A percentile compares a stretch with the other conserved stretches of the same genome.
These are phyloP conservation scores for Acipenser transmontanus DNA, from an alignment of 2,797 vertebrate genomes.

Conservation along the genomic window DNA sequence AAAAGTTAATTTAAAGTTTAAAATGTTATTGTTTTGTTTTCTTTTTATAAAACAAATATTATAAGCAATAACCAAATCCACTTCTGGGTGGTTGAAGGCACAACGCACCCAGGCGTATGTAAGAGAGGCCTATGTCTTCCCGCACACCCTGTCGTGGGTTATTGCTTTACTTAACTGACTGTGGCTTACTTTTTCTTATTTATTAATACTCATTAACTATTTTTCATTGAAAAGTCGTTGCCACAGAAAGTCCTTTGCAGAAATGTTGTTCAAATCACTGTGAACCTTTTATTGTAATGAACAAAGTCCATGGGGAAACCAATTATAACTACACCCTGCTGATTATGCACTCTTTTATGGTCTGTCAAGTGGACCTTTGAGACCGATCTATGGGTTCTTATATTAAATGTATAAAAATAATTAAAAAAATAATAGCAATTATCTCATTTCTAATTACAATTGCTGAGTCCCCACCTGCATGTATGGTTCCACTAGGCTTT, in stretches of 20 bases:
- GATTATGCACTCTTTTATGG: conserved; percentile 54
- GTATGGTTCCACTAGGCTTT: conserved; percentile 8
- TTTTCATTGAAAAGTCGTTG: too few relatives aligned
- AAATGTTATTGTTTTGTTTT: too few relatives aligned
- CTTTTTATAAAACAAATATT: too few relatives aligned
- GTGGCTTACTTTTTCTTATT: too few relatives aligned
- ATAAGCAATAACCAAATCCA: too few relatives aligned
- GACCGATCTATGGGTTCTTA: conserved; percentile 47
- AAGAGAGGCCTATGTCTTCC: too few relatives aligned
- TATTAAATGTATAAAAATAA: conserved; percentile 40
- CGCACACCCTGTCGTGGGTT: too few relatives aligned
- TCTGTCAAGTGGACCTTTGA: conserved; percentile 44
- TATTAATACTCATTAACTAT: too few relatives aligned
- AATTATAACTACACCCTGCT: conserved; percentile 70
- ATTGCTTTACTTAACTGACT: too few relatives aligned
- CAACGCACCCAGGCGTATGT: too few relatives aligned
- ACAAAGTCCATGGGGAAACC: conserved; percentile 64
- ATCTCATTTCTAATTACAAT: conserved; percentile 49
- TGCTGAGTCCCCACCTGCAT: conserved; percentile 19
- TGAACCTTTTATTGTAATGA: conserved; percentile 47
- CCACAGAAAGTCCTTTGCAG: not conserved
- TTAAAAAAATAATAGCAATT: conserved; percentile 30
- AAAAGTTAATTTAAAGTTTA: too few relatives aligned
- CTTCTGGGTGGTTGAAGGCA: too few relatives aligned
- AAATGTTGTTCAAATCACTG: conserved; percentile 42